A percentile compares a stretch with the other conserved stretches of the same genome.
Evolutionary conservation across 2,888 invertebrate species (phyloP).

Genomic region (Oscheius sp.): DNA sequence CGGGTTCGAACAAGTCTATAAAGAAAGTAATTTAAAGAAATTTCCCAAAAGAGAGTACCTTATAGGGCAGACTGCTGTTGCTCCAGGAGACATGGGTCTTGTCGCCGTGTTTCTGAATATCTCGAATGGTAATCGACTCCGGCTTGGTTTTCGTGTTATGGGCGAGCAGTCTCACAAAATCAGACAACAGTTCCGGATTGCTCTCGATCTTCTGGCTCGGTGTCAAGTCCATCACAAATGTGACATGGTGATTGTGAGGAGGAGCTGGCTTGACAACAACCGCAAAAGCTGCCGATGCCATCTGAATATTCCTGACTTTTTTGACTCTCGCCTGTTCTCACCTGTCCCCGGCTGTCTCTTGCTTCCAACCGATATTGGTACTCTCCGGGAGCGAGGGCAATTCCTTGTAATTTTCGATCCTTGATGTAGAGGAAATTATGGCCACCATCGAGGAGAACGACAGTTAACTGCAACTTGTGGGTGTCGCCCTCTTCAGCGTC

Average conservation of each 20-base stretch:
- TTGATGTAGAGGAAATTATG: conserved; percentile 30
- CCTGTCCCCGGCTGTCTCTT: conserved; percentile 57
- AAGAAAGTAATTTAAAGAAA: not conserved
- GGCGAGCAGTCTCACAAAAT: conserved; percentile 40
- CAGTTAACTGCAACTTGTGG: conserved; percentile 51
- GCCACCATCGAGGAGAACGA: conserved; percentile 44
- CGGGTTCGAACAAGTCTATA: conserved; percentile 52
- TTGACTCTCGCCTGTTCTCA: conserved; percentile 15
- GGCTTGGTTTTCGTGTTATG: conserved; percentile 12
- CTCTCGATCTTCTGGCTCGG: conserved; percentile 39
- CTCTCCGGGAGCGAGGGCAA: conserved; percentile 62
- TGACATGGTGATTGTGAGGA: conserved; percentile 47
- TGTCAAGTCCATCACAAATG: conserved; percentile 49
- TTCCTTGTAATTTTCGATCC: conserved; percentile 52
- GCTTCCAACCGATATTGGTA: conserved; percentile 68
- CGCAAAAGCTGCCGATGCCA: conserved; percentile 56
- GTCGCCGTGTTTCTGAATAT: conserved; percentile 41
- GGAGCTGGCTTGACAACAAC: conserved; percentile 50
- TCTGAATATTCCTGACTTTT: conserved; percentile 14
- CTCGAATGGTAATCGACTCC: conserved; percentile 45
- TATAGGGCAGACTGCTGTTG: conserved; percentile 50
- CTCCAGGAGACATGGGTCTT: conserved; percentile 52
- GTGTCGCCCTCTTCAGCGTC: conserved; percentile 68
- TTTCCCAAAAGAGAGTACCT: conserved; percentile 12
- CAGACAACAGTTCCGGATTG: conserved; percentile 43